Evolutionary conservation across 23 tunicate genomes (phyloP).

Genomic region (Corella eumyota): DNA sequence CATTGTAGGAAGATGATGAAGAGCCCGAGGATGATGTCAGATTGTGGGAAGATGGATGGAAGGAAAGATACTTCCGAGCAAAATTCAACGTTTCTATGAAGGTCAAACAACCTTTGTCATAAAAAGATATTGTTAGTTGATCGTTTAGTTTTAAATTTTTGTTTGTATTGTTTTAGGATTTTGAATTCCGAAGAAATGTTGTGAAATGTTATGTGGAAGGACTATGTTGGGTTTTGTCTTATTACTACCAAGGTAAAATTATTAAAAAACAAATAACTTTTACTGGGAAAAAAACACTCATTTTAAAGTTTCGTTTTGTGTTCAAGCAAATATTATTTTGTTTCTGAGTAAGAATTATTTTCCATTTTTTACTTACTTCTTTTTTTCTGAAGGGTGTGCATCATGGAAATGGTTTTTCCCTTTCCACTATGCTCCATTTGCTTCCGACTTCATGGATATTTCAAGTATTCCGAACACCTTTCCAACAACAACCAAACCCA

Average conservation of each 20-base stretch:
- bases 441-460: constrained; percentile 88
- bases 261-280: too few species aligned
- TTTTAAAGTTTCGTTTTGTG: neutral
- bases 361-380: too few species aligned
- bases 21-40: constrained; percentile 96
- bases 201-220: constrained; percentile 88
- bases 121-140: too few species aligned
- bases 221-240: constrained; percentile 88
- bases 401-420: constrained; percentile 99
- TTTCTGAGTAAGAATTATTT: neutral
- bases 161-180: constrained; percentile 68
- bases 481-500: constrained; percentile 59
- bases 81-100: constrained; percentile 88
- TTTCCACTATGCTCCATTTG: constrained; percentile 98
- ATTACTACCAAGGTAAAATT: constrained; percentile 86
- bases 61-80: constrained; percentile 84
- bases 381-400: constrained; percentile 75
- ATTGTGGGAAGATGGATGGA: constrained; percentile 99
- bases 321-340: neutral
- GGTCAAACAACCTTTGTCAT: too few species aligned
- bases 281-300: too few species aligned
- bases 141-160: too few species aligned
- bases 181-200: constrained; percentile 71
- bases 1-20: constrained; percentile 60
- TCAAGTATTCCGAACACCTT: constrained; percentile 41